Base-by-base conservation (phyloP, 92 coral and sea anemone species). In the Epizoanthus fatuus region DNA sequence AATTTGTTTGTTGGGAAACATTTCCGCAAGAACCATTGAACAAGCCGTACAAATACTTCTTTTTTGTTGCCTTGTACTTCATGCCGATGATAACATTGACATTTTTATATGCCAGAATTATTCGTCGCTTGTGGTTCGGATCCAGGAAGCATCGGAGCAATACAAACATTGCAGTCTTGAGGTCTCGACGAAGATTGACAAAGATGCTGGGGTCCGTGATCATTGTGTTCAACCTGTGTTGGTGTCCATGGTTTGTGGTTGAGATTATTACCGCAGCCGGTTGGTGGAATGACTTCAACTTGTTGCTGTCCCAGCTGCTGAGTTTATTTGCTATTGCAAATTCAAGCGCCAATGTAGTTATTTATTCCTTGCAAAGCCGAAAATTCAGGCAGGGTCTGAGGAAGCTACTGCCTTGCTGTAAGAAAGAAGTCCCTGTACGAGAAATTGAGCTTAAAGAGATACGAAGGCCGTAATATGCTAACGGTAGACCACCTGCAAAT, bases 201-300 rank as follows among this genome's bases (percentile, higher is more conserved):
- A 82, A 75, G 70, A 86, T 93, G 52, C 85, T 93, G 19, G 89
- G 91, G 4, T 81, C 74, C 13, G 89, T 93, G 5, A 85, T 93
- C 25, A 35, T 91, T n/a, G 84, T 83, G 2, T 93, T 91, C 35
- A 91, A 93, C 47, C 57, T 93, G 4, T 93, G 97, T 29, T 93
- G 97, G 97, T 81, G 91, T 73, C 97, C 97, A 5, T 93, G 94
- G 94, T 82, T 91, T 54, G 29, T 85, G 11, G 84, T 88, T 4
- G 92, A 91, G 11, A 44, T 93, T 20, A 51, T 80, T 3, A 66
- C 83, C 3, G 85, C 92, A 13, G 75, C 89, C 1, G 74, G 76
- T 25, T 81, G 83, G 63, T 78, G 81, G n/a, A 38, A 40, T 44
- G 74, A 56, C 2, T 65, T 66, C 29, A 69, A 37, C 54, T 55